Percentiles rank a stretch among this genome's conserved stretches.
Conservation (phyloP, 2,888 invertebrate genomes). For the Spialia ferax region DNA sequence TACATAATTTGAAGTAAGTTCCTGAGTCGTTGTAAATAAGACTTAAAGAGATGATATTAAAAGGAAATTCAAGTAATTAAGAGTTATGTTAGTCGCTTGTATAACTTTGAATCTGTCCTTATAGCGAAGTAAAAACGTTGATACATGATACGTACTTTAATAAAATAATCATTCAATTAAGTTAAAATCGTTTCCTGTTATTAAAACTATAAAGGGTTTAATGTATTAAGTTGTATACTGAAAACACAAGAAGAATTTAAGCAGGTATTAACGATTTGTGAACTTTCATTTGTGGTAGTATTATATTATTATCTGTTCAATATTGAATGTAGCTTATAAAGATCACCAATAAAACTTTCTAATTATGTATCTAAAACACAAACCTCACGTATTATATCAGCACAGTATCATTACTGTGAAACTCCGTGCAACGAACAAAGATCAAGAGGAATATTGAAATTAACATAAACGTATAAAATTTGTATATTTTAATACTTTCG, state of each 20-base stretch:
- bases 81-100: no score
- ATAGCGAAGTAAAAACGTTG: no score
- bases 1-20: neutral
- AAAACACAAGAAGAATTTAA: neutral
- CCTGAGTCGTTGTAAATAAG: no score
- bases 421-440: neutral
- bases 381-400: constrained; percentile 17
- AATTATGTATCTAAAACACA: constrained; percentile 18
- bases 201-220: no score
- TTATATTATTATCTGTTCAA: neutral
- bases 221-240: no score
- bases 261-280: neutral
- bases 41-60: no score
- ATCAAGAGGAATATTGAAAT: constrained; percentile 29
- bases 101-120: no score
- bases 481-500: constrained; percentile 82
- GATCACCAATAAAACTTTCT: constrained; percentile 30
- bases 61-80: no score
- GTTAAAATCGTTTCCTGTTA: no score
- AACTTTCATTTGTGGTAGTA: constrained; percentile 1
- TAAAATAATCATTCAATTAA: no score
- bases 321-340: neutral
- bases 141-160: no score
- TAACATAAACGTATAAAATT: constrained; percentile 51
- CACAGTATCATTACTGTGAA: constrained; percentile 16